Percentiles rank a stretch among this genome's conserved stretches.
Conservation (phyloP, 2,888 invertebrate genomes). For the Drosophila meridionalis region DNA sequence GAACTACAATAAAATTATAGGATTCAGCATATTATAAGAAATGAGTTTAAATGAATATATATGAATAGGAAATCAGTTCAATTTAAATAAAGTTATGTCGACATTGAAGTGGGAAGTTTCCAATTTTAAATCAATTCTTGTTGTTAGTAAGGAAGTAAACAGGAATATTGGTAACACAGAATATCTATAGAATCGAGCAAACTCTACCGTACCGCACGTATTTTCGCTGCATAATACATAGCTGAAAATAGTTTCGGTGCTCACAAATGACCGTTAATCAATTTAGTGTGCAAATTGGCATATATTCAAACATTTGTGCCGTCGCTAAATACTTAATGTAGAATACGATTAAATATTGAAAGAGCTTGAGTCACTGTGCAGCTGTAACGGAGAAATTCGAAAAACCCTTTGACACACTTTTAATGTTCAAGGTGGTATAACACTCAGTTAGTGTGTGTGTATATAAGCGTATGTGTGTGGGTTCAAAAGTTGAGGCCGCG, state of each 20-base stretch:
- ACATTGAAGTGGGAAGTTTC: too few species aligned
- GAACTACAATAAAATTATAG: too few species aligned
- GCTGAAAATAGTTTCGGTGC: neutral
- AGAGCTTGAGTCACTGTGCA: conserved; percentile 32
- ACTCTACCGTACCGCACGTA: neutral
- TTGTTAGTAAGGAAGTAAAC: too few species aligned
- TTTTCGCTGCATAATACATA: neutral
- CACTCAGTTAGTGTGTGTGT: neutral
- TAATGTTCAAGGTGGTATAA: neutral
- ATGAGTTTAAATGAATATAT: too few species aligned
- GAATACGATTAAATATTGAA: conserved; percentile 23
- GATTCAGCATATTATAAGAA: too few species aligned
- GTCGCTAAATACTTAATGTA: neutral
- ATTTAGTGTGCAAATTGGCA: neutral
- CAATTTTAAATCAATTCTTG: too few species aligned
- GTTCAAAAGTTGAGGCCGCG: conserved; percentile 19
- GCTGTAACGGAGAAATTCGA: neutral
- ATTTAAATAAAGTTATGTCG: too few species aligned
- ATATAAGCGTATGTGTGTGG: neutral
- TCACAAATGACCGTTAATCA: neutral
- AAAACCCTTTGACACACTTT: conserved; percentile 48
- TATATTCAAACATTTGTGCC: neutral
- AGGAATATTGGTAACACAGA: too few species aligned
- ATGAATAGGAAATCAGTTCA: too few species aligned
- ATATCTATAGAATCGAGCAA: neutral